Base-by-base conservation (phyloP, 2,888 invertebrate genomes). In the Periphyllus acericola region DNA sequence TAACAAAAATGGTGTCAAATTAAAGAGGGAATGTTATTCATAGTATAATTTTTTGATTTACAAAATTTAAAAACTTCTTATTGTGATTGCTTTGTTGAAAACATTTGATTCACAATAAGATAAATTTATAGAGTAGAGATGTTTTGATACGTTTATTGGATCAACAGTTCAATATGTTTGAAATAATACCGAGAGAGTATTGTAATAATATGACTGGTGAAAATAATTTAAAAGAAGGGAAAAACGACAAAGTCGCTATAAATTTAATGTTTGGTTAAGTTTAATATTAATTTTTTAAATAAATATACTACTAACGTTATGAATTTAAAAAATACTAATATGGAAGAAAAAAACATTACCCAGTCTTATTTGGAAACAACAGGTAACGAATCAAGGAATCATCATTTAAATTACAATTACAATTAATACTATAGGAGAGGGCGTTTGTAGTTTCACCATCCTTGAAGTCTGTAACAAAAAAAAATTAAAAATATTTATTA, bases 321-420 rank as follows among this genome's bases (percentile, higher is more conserved):
- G 46, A 36, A 60, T 80, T 87, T 80, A 75, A 87, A 79, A 80
- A 72, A 79, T 75, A 81, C 81, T 81, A 81, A 66, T 29, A 72
- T 66, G 74, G 81, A 87, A 87, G 87, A 87, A 87, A 75, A 68
- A 78, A 74, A 34, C 66, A 74, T 87, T 87, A 87, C 80, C 80
- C 87, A 87, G 87, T 87, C 80, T 87, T 87, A 87, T 81, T 80
- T 87, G 87, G 80, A 81, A 86, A 87, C 66, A 81, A 72, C 87
- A 80, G 87, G 87, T 87, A 87, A 87, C 87, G 32, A 80, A 87
- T 87, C 74, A 14, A 87, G 87, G 80, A 87, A 87, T 87, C 74
- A 87, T 87, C 25, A 84, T 78, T 85, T 81, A 81, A 81, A 81
- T 87, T 86, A 72, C 46, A 86, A 79, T 79, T 79, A 55, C 34